A percentile compares a stretch with the other conserved stretches of the same genome.
phyloP scores from a whole-genome alignment of 2,113 vertebrate genomes.

The Pelodiscus sinensis region DNA sequence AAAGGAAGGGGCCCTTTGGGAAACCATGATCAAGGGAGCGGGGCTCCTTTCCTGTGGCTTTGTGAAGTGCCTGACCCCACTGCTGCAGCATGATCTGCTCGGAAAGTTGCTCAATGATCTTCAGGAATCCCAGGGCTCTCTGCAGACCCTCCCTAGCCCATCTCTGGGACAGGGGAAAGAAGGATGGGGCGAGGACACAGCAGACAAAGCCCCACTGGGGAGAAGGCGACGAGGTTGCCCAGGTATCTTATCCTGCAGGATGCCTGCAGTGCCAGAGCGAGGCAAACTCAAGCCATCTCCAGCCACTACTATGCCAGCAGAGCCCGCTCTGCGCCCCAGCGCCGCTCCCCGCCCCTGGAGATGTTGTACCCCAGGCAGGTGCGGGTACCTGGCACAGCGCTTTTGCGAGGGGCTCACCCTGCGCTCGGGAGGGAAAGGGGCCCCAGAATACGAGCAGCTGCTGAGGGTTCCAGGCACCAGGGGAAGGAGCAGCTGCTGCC shows the following conservation, averaged over 20 bases:
- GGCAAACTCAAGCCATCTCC: background rate
- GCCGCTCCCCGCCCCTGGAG: background rate
- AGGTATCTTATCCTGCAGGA: background rate
- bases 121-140: background rate
- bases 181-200: background rate
- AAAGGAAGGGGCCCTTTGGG: background rate
- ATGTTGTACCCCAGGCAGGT: no score
- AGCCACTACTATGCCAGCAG: background rate
- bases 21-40: background rate
- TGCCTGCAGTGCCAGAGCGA: background rate
- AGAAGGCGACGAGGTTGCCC: background rate
- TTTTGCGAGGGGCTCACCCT: background rate
- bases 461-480: constrained; percentile 30
- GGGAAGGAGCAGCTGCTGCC: background rate
- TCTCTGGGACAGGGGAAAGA: background rate
- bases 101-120: constrained; percentile 16
- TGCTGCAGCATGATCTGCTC: background rate
- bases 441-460: constrained; percentile 47
- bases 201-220: background rate
- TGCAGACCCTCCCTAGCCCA: background rate
- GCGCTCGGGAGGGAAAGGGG: constrained; percentile 23
- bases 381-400: background rate
- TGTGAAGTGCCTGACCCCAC: background rate
- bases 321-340: background rate
- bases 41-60: background rate